Evolutionary conservation across 1,140 invertebrate species (phyloP), one percentile per base, ranked within the genome.

Genomic region (Tigriopus japonicus): DNA sequence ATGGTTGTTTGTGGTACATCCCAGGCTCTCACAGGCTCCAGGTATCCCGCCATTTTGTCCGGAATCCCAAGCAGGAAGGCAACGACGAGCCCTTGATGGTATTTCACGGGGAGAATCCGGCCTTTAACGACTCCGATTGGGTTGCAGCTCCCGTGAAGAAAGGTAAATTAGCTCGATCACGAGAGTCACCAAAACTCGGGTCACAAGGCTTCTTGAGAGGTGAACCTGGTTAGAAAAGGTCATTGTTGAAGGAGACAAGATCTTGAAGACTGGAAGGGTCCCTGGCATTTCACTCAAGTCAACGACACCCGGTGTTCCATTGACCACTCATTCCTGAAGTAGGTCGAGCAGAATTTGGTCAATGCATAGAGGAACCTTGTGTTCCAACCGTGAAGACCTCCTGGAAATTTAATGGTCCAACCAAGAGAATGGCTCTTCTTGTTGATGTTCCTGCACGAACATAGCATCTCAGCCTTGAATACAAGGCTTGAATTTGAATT

Each of bases 1-100:
- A 98, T 70, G 93, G 94, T 7, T 98, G 94, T 69, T 75, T 98
- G 6, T 89, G 85, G 80, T 88, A 61, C 19, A 15, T 61, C 1
- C 83, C 83, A 45, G 88, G 88, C 1, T 96, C 92, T 0, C 93
- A 98, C 69, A 84, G 83, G 70, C 81, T 81, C 12, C 56, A 62
- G 65, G 83, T 81, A 0, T 78, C 62, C 15, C 62, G 65, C 56
- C 65, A 67, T 64, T 69, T 62, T 10, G 53, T 59, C 19, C 6
- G 60, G 21, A 21, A 42, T 58, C 15, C 40, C 13, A 17, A 59
- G 23, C 23, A 15, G 60, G 13, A 15, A 52, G 12, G 3, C 3
- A 23, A 35, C 7, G 24, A 42, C 53, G 43, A 53, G 15, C 17
- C 15, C 42, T 42, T 60, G 1, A 21, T 62, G 40, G 41, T 62